Evolutionary conservation across 2,797 vertebrate genomes (phyloP).

Genomic region (Tenualosa thibaudeaui): DNA sequence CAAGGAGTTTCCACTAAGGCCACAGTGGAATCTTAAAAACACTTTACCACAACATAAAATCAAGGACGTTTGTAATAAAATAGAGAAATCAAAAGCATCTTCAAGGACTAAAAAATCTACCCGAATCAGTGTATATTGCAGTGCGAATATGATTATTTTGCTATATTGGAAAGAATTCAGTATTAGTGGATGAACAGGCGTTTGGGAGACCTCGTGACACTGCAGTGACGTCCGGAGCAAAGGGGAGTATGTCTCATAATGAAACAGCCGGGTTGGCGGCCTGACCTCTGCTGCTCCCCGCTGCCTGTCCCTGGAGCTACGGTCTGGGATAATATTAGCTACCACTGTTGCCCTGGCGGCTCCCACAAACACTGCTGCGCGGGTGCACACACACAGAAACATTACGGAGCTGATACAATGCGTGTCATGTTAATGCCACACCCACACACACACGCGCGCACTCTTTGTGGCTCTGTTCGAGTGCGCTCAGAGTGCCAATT

Average conservation of each 20-base stretch:
- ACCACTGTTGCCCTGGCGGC: conserved; percentile 35
- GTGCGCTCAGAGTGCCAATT: conserved; percentile 70
- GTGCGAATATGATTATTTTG: not conserved
- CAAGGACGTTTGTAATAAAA: not conserved
- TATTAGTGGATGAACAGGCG: conserved; percentile 56
- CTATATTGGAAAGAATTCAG: not conserved
- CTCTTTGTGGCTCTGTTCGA: conserved; percentile 21
- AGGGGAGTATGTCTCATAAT: conserved; percentile 62
- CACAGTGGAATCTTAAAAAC: not conserved
- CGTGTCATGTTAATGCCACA: conserved; percentile 51
- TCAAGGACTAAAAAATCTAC: not conserved
- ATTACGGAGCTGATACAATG: conserved; percentile 59
- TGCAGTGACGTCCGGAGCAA: conserved; percentile 43
- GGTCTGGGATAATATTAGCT: conserved; percentile 62
- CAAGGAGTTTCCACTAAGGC: not conserved
- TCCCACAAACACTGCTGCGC: not conserved
- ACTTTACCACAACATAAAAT: not conserved
- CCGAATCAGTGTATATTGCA: not conserved
- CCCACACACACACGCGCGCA: conserved; percentile 20
- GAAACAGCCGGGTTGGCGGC: conserved; percentile 56
- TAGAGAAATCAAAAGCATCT: not conserved
- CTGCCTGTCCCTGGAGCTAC: conserved; percentile 47
- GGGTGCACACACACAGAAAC: conserved; percentile 60
- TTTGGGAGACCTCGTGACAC: conserved; percentile 68
- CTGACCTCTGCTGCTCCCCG: conserved; percentile 68